Evolutionary conservation across 2,797 vertebrate species (phyloP), one percentile per base, ranked within the genome.

Genomic region (Nannoperca australis): DNA sequence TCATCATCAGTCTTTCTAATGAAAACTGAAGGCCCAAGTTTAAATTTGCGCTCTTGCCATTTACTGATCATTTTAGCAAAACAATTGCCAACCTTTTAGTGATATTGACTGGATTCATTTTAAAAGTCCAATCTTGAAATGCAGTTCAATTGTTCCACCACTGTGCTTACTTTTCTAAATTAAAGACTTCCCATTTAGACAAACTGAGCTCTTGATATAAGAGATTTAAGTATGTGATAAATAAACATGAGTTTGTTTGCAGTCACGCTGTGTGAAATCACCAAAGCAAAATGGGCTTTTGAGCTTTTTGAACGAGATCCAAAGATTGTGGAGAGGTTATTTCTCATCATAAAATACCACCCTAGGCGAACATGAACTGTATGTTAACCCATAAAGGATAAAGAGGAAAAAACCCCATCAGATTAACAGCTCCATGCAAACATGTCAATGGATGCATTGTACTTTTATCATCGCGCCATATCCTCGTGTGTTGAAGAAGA

Each of bases 241-340:
- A 91, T 91, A 91, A 91, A 91, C 87, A 91, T 83, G 84, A 93
- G 85, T 63, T 76, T 79, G 69, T 83, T 83, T 87, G 74, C 51
- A 44, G 58, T 59, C 13, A n/a, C n/a, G 13, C 70, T 50, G 34
- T 69, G 58, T 63, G 70, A 84, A 87, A 84, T 80, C 62, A 73
- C 38, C 50, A 78, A 65, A 62, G 69, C 64, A 80, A 88, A 79
- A 77, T 66, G 54, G 59, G 59, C 71, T 70, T 66, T 80, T 66
- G 62, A 78, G 78, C 73, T 60, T 66, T 80, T 70, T 79, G 56
- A 85, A 78, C 20, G 38, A 51, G 20, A 80, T 68, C 32, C 81
- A 78, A 34, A 65, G 20, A 84, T 45, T 54, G 61, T 27, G 24
- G 62, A 54, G 79, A 61, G 56, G 55, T 75, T 81, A 40, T 78